A percentile compares a stretch with the other conserved stretches of the same genome.
These are phyloP conservation scores for Cottoperca gobio DNA, from an alignment of 2,797 vertebrate species.

Conservation along the genomic window DNA sequence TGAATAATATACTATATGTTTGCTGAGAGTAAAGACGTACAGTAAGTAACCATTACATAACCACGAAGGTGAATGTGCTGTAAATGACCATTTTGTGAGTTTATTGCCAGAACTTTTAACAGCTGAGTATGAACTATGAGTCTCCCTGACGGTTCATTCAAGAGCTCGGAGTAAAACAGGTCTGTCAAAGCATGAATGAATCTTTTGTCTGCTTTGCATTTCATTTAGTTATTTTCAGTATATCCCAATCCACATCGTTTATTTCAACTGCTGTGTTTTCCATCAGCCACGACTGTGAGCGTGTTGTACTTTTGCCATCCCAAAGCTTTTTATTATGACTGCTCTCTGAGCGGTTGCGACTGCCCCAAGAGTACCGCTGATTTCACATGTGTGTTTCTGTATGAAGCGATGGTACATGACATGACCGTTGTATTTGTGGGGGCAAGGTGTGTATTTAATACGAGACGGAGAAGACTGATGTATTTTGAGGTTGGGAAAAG, in stretches of 20 bases:
- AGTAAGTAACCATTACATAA: conserved; percentile 78
- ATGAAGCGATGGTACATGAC: conserved; percentile 79
- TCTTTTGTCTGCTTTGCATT: conserved; percentile 61
- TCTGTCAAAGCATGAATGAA: conserved; percentile 54
- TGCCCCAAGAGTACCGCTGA: conserved; percentile 47
- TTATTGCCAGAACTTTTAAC: conserved; percentile 67
- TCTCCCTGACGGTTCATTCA: conserved; percentile 61
- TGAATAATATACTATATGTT: conserved; percentile 86
- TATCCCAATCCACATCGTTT: conserved; percentile 26
- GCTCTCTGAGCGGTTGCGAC: conserved; percentile 44
- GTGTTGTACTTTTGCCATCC: conserved; percentile 79
- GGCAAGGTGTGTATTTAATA: conserved; percentile 70
- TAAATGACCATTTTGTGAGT: conserved; percentile 81
- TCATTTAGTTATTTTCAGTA: conserved; percentile 56
- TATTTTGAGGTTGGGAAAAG: conserved; percentile 62
- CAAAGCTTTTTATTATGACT: conserved; percentile 63
- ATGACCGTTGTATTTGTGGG: conserved; percentile 83
- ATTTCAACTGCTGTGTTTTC: conserved; percentile 53
- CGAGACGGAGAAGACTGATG: conserved; percentile 54
- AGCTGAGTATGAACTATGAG: conserved; percentile 44
- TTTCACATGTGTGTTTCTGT: conserved; percentile 78
- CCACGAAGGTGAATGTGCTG: conserved; percentile 84
- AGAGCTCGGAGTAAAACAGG: conserved; percentile 45
- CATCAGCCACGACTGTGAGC: conserved; percentile 56
- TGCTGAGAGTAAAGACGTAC: conserved; percentile 79